Evolutionary conservation across 2,888 invertebrate genomes (phyloP), one percentile per base, ranked within the genome.

Genomic region (Leucophenga montana): DNA sequence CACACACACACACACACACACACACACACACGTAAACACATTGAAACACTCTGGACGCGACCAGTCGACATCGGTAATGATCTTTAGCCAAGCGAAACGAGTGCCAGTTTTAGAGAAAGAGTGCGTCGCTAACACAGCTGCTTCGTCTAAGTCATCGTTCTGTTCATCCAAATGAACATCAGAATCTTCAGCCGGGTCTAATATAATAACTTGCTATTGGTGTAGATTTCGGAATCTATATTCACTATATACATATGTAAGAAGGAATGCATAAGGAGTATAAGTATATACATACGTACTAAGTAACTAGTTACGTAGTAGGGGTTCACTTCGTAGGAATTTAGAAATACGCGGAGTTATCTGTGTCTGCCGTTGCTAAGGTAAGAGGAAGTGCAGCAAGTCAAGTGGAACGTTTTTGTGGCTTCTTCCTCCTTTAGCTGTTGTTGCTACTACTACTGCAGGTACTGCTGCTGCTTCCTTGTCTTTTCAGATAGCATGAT

Each of bases 51-150:
- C 39, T 39, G 39, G 39, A 39, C 39, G 39, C 39, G 11, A 39
- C 8, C 39, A 11, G 39, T 33, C 59, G 33, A 59, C 59, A 59
- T 64, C 85, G 85, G 85, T 85, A 82, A 77, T 83, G 85, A 84
- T 84, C 84, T 84, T 84, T 84, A 85, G 84, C 81, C 81, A 83
- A 82, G 62, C 62, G 78, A 73, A 79, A 85, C 85, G 84, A 76
- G 80, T 80, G 84, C 83, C 39, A 39, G 39, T 85, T 85, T 83
- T 83, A 82, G 39, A 39, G 11, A 39, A 39, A 39, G 39, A 39
- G 85, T 82, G 85, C 85, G 81, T 82, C 85, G 39, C 39, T 39
- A 11, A 39, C 75, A 81, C 81, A 84, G 84, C 84, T 81, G 81
- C 81, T 83, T 81, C 80, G 84, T 81, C 81, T 39, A 39, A 39